Conservation (phyloP, 2,797 vertebrate species). For the Tragelaphus oryx region DNA sequence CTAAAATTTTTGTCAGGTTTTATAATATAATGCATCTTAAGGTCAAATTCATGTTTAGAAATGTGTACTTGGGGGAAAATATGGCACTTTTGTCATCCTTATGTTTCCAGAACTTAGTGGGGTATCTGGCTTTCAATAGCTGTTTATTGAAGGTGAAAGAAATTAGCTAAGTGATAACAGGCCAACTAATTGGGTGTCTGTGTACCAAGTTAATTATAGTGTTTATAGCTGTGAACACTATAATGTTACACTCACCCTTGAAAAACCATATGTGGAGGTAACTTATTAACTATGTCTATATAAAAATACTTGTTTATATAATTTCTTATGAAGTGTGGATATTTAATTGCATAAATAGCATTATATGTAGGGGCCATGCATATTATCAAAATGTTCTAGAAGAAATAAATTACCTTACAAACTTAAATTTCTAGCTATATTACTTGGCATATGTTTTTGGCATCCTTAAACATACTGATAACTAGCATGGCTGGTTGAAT, state of each 20-base stretch:
- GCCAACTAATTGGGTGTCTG: conserved; percentile 32
- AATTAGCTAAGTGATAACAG: conserved; percentile 51
- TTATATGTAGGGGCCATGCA: neutral
- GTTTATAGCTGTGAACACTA: neutral
- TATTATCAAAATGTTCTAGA: conserved; percentile 22
- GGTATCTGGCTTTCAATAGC: conserved; percentile 13
- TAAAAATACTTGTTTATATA: conserved; percentile 17
- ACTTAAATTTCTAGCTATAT: conserved; percentile 36
- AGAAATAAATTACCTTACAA: conserved; percentile 48
- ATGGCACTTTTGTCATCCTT: neutral
- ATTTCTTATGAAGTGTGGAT: conserved; percentile 13
- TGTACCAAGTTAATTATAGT: conserved; percentile 40
- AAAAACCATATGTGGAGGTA: neutral
- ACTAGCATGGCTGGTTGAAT: conserved; percentile 64
- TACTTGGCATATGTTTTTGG: conserved; percentile 70
- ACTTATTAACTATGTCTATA: conserved; percentile 8
- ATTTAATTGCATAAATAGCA: neutral
- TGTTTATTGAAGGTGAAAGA: conserved; percentile 56
- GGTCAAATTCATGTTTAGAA: conserved; percentile 12
- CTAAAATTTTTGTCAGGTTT: conserved; percentile 20
- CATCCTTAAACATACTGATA: conserved; percentile 62
- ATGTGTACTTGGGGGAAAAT: neutral
- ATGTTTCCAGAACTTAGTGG: neutral
- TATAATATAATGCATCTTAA: neutral
- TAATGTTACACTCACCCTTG: conserved; percentile 32